A percentile compares a stretch with the other conserved stretches of the same genome.
Evolutionary conservation across 2,113 vertebrate species (phyloP).

Genomic region (Neolamprologus fasciatus): DNA sequence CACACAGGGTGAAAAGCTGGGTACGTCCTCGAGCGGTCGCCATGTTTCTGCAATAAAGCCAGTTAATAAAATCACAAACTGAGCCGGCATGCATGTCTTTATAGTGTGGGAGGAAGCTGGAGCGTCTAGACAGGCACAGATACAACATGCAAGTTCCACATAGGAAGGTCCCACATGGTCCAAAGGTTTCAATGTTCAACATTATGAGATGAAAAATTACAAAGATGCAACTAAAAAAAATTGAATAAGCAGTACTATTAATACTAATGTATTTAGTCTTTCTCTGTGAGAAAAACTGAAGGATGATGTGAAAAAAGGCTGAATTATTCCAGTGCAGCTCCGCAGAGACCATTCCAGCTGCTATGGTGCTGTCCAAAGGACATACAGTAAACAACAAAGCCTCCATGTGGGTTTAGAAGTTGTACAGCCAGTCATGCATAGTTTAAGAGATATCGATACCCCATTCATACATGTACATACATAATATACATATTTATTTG

Average conservation of each 20-base stretch:
- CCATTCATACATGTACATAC: not conserved
- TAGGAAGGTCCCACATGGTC: not conserved
- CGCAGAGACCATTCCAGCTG: not conserved
- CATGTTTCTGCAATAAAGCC: not conserved
- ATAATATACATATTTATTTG: constrained; percentile 16
- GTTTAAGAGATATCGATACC: not conserved
- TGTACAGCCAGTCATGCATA: not conserved
- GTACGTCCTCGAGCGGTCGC: not conserved
- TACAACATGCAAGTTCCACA: not conserved
- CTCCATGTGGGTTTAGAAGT: not conserved
- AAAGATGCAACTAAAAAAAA: not conserved
- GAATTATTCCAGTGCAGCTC: not conserved
- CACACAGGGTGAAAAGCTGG: not conserved
- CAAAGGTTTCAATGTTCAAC: not conserved
- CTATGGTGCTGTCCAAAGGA: not conserved
- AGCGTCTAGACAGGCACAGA: not conserved
- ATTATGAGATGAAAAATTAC: not conserved
- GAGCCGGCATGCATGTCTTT: not conserved
- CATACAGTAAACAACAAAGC: not conserved
- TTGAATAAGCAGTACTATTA: not conserved
- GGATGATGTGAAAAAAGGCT: not conserved
- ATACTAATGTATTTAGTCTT: not conserved
- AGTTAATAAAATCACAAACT: not conserved
- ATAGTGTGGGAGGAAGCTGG: not conserved
- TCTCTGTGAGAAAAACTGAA: not conserved